Conservation (phyloP, 1,140 invertebrate genomes). For the Drosophila malerkotliana region DNA sequence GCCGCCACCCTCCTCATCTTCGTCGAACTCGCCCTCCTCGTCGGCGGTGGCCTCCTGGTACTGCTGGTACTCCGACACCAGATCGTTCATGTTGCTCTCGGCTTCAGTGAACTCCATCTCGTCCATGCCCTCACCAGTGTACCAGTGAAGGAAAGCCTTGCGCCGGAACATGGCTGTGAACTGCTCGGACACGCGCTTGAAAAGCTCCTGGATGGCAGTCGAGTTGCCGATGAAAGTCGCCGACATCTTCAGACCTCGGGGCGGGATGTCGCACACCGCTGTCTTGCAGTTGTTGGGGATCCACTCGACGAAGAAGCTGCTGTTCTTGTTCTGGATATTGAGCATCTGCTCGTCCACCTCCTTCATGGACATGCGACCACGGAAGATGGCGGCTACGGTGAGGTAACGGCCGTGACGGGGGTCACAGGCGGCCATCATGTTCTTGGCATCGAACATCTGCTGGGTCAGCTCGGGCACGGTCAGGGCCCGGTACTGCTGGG, state of each 20-base stretch:
- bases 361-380: constrained; percentile 90
- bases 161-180: constrained; percentile 90
- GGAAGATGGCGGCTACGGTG: constrained; percentile 90
- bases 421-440: constrained; percentile 90
- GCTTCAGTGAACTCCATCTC: constrained; percentile 93
- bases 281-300: constrained; percentile 91
- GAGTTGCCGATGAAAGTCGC: constrained; percentile 90
- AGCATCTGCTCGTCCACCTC: constrained; percentile 89
- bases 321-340: constrained; percentile 93
- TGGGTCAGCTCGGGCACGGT: constrained; percentile 90
- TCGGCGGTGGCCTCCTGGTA: constrained; percentile 92
- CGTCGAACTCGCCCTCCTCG: constrained; percentile 89
- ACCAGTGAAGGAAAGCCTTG: constrained; percentile 92
- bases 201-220: constrained; percentile 89
- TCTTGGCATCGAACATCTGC: constrained; percentile 90
- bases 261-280: constrained; percentile 90
- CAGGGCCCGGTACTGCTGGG: constrained; percentile 89
- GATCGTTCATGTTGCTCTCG: constrained; percentile 91
- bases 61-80: constrained; percentile 95
- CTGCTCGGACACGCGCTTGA: constrained; percentile 88
- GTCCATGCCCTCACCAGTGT: constrained; percentile 94
- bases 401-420: constrained; percentile 89
- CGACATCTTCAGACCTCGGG: constrained; percentile 89
- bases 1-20: constrained; percentile 86
- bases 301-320: constrained; percentile 93